A percentile compares a stretch with the other conserved stretches of the same genome.
Evolutionary conservation across 1,140 invertebrate species (phyloP).

Genomic region (Eupristina koningsbergeri): DNA sequence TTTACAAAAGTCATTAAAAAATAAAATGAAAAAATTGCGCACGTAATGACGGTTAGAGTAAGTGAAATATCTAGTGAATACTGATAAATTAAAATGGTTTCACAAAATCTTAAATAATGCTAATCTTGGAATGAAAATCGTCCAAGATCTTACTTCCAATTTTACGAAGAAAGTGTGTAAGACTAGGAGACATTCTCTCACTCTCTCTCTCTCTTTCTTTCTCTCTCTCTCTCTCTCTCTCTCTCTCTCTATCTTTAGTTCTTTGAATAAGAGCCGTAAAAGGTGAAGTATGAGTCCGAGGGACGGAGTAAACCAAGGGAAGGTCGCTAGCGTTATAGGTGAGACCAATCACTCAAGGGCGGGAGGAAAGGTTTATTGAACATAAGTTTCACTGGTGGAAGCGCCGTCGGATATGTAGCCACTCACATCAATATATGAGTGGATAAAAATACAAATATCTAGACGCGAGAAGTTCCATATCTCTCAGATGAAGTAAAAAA

Average conservation of each 20-base stretch:
- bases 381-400: neutral
- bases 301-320: neutral
- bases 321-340: constrained; percentile 20
- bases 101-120: neutral
- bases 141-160: too few relatives aligned
- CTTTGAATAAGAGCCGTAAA: neutral
- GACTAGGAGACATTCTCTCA: too few relatives aligned
- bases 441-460: constrained; percentile 35
- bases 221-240: constrained; percentile 7
- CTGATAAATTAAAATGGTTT: neutral
- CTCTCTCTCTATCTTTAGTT: neutral
- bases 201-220: too few relatives aligned
- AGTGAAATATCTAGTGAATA: neutral
- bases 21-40: neutral
- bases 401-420: constrained; percentile 37
- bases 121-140: too few relatives aligned
- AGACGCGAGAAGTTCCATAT: too few relatives aligned
- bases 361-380: constrained; percentile 36
- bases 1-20: too few relatives aligned
- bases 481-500: too few relatives aligned
- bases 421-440: constrained; percentile 44
- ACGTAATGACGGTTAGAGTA: neutral
- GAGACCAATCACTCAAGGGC: neutral
- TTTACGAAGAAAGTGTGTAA: too few relatives aligned
- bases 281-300: neutral